Evolutionary conservation across 2,113 vertebrate genomes (phyloP), one percentile per base, ranked within the genome.

Genomic region (Megalops atlanticus): DNA sequence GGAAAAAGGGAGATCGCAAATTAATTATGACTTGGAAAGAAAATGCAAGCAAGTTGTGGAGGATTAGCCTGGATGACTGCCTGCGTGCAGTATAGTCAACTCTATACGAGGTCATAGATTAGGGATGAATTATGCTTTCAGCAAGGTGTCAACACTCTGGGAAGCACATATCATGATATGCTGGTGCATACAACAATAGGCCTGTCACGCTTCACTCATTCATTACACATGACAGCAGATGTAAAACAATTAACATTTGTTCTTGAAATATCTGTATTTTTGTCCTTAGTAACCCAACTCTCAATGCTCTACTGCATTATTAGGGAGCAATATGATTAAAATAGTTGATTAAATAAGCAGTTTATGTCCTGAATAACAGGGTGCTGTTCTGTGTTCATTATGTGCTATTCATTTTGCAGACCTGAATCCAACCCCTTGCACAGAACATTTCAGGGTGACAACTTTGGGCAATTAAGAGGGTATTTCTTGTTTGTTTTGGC

Each of bases 231-330:
- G 5, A 64, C 58, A 31, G 31, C n/a, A 27, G 8, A 64, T 64
- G n/a, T n/a, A 64, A 64, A 64, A 64, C 10, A 10, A 64, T 64
- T 31, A 85, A 72, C 79, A 83, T 83, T 76, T 79, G 83, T 64
- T 31, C 58, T 2, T 31, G n/a, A 8, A 64, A 64, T 64, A 64
- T 64, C 31, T 64, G 58, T 64, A 24, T 64, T 64, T 31, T n/a
- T n/a, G n/a, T n/a, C n/a, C n/a, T n/a, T n/a, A n/a, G n/a, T n/a
- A n/a, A n/a, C n/a, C n/a, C n/a, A n/a, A n/a, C n/a, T n/a, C n/a
- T n/a, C n/a, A n/a, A n/a, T n/a, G n/a, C n/a, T n/a, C 31, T 10
- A 64, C 31, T 64, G 6, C 31, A 64, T 64, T 64, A n/a, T 64
- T 64, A 31, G 58, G 58, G 58, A 6, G 24, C n/a, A 64, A 27